Percentiles rank a stretch among this genome's conserved stretches.
phyloP scores from a whole-genome alignment of 2,113 vertebrate genomes.

The Melierax canorus region DNA sequence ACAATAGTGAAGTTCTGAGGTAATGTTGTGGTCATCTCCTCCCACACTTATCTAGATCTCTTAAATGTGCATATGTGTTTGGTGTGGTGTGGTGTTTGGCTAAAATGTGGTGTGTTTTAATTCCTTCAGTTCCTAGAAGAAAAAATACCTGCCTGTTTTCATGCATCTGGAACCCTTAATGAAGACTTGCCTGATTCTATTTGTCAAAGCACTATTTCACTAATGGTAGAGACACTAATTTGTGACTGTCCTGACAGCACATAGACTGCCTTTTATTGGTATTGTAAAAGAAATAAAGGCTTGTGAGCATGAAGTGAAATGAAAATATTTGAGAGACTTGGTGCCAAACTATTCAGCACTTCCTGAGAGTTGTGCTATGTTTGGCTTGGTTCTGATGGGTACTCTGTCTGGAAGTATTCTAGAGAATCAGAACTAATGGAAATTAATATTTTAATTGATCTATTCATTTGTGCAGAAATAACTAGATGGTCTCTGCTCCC shows the following conservation, averaged over 20 bases:
- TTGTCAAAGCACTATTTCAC: not conserved
- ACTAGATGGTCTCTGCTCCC: not conserved
- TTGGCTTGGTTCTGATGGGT: not conserved
- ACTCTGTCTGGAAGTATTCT: not conserved
- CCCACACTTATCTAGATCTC: not conserved
- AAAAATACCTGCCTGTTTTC: not conserved
- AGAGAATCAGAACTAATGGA: not conserved
- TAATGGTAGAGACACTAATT: not conserved
- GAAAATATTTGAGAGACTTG: not conserved
- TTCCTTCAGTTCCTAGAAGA: not conserved
- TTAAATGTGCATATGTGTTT: not conserved
- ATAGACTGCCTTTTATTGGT: not conserved
- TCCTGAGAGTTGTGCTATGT: not conserved
- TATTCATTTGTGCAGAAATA: constrained; percentile 4
- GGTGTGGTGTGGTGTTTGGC: too few relatives aligned
- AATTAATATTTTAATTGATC: constrained; percentile 25
- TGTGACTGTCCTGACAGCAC: not conserved
- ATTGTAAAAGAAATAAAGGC: not conserved
- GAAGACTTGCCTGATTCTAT: not conserved
- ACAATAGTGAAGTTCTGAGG: not conserved
- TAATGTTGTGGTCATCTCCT: not conserved
- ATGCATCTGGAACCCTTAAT: not conserved
- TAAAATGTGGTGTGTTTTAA: not conserved
- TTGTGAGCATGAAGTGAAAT: not conserved
- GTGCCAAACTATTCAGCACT: not conserved